phyloP scores from a whole-genome alignment of 2,888 invertebrate species.

The Scaptomyza parva region DNA sequence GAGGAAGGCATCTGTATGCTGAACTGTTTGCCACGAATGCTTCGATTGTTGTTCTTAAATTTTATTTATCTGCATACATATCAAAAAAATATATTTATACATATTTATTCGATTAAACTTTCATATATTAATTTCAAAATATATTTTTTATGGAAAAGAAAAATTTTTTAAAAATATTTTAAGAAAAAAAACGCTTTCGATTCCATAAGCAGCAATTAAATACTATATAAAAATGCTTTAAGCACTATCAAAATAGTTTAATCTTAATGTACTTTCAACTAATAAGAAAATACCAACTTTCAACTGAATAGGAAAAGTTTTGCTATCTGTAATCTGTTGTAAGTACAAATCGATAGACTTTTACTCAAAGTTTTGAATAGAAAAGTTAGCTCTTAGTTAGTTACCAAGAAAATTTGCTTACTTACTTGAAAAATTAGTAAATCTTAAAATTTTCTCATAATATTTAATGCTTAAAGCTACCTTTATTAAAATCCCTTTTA shows the following conservation, averaged over 20 bases:
- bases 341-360: background rate
- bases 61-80: slow-evolving; percentile 64
- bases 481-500: background rate
- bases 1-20: slow-evolving; percentile 7
- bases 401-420: no score
- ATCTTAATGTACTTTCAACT: background rate
- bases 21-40: slow-evolving; percentile 25
- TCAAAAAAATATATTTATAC: slow-evolving; percentile 36
- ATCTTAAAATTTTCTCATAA: background rate
- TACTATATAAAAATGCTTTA: no score
- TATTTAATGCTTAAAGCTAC: background rate
- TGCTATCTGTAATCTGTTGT: background rate
- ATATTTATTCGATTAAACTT: background rate
- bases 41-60: slow-evolving; percentile 18
- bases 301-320: background rate
- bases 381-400: no score
- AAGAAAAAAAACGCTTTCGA: no score
- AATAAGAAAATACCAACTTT: background rate
- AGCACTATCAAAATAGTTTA: background rate
- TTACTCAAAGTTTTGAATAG: background rate
- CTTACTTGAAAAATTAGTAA: background rate
- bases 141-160: slow-evolving; percentile 2
- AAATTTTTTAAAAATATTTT: background rate
- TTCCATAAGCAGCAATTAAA: no score
- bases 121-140: no score